phyloP scores from a whole-genome alignment of 2,113 vertebrate genomes.

The Odocoileus hemionus region DNA sequence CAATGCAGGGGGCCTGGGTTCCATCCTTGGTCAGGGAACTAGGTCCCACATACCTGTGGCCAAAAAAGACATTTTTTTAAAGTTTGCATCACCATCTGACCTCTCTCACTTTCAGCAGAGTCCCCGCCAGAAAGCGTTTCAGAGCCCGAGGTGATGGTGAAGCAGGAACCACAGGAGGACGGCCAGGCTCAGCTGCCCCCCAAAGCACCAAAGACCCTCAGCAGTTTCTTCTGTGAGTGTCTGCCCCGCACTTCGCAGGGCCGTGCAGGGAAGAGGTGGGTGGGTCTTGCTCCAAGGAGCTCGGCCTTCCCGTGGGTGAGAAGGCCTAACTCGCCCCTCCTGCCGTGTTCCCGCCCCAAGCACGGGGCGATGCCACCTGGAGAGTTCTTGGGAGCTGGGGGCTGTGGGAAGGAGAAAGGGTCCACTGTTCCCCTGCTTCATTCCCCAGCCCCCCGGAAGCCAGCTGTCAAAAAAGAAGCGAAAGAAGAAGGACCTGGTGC shows the following conservation, averaged over 20 bases:
- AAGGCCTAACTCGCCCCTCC: background rate
- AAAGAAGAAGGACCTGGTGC: background rate
- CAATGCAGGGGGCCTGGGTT: background rate
- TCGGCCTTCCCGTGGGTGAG: background rate
- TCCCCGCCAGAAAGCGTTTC: background rate
- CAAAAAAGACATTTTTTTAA: background rate
- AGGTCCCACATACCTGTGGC: background rate
- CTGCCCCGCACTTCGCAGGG: no score
- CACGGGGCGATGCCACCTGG: background rate
- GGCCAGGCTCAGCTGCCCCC: constrained; percentile 43
- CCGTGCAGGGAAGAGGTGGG: fast-evolving
- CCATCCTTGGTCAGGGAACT: background rate
- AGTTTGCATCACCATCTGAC: fast-evolving
- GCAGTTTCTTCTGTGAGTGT: constrained; percentile 88
- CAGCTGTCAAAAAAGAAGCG: constrained; percentile 55
- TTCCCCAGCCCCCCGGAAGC: constrained; percentile 84
- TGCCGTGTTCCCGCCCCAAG: fast-evolving
- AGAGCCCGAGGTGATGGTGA: constrained; percentile 11
- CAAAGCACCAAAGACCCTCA: constrained; percentile 78
- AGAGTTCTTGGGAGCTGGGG: background rate
- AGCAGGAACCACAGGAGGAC: constrained; percentile 46
- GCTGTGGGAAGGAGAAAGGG: background rate
- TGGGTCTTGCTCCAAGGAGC: background rate
- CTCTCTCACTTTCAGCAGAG: background rate
- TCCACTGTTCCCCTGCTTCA: background rate